Evolutionary conservation across 2,113 vertebrate species (phyloP), one percentile per base, ranked within the genome.

Genomic region (Erythrolamprus reginae): DNA sequence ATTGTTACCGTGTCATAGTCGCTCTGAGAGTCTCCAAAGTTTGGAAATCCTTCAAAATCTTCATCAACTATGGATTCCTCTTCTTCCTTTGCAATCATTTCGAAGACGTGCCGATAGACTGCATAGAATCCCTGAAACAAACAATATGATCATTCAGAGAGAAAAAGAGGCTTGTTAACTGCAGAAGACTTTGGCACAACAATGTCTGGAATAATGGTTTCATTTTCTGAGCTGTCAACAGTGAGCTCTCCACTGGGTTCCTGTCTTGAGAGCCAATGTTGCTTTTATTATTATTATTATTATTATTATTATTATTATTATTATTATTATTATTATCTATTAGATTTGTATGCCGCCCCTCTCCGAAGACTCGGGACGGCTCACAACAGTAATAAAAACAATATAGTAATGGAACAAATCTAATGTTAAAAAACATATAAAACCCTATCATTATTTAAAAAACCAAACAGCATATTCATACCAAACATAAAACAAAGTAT

Each of bases 31-130:
- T 98, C 97, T 94, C 99, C 99, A 61, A 99, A 99, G 10, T 94
- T 91, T 45, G 99, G 98, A 93, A 98, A 99, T 87, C 97, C 97
- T 33, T 98, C 98, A 0, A 84, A 88, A 5, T 98, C 97, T 21
- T 98, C 98, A 13, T 98, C 96, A 0, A 97, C 96, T 77, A 96
- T 94, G 15, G 96, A 98, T 90, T 99, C 98, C 94, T 98, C 95
- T 92, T 99, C 99, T 95, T 99, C 99, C 90, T 98, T 98, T 0
- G 96, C 97, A 93, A 99, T 98, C 92, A 98, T 97, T 94, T 98
- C 98, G 96, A 99, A 99, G 90, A 99, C 96, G 53, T 96, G 96
- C 50, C 98, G 98, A 95, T 99, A 99, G 9, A 99, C 97, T 0
- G 97, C 89, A 82, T 98, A 99, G 95, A 99, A 99, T 8, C 99